phyloP scores from a whole-genome alignment of 2,888 invertebrate species.

The Drosophila kanekoi region DNA sequence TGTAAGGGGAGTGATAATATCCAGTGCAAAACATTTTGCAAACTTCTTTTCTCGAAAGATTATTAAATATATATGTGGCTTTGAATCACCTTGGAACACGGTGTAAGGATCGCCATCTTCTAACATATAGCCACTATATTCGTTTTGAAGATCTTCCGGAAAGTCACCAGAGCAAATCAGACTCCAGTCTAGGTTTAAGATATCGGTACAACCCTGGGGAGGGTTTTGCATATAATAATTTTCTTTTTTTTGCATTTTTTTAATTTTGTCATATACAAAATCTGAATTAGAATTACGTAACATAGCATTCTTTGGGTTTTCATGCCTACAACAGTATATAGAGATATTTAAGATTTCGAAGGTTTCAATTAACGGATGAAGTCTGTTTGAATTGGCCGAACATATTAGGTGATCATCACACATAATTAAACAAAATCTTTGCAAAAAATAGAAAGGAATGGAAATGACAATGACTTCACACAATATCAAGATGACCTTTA shows the following conservation, averaged over 20 bases:
- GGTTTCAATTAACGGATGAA: no score
- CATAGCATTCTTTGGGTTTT: no score
- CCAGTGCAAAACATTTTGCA: constrained; percentile 1
- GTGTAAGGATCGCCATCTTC: constrained; percentile 6
- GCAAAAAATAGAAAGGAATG: neutral
- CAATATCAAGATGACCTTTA: constrained; percentile 30
- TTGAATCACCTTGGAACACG: constrained; percentile 9
- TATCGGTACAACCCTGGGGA: neutral
- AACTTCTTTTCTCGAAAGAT: constrained; percentile 7
- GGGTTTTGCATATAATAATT: neutral
- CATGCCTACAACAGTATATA: no score
- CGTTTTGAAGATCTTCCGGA: constrained; percentile 13
- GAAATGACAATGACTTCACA: neutral
- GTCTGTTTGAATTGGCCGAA: no score
- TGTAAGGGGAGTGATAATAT: neutral
- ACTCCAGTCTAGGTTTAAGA: constrained; percentile 9
- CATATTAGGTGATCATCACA: neutral
- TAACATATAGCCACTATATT: constrained; percentile 27
- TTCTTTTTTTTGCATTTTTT: neutral
- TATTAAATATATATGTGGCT: neutral
- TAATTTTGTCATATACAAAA: neutral
- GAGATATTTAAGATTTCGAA: no score
- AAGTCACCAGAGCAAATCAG: constrained; percentile 25
- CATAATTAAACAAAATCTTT: neutral
- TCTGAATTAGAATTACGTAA: no score